Evolutionary conservation across 2,797 vertebrate genomes (phyloP).

Genomic region (Leptoclinus maculatus): DNA sequence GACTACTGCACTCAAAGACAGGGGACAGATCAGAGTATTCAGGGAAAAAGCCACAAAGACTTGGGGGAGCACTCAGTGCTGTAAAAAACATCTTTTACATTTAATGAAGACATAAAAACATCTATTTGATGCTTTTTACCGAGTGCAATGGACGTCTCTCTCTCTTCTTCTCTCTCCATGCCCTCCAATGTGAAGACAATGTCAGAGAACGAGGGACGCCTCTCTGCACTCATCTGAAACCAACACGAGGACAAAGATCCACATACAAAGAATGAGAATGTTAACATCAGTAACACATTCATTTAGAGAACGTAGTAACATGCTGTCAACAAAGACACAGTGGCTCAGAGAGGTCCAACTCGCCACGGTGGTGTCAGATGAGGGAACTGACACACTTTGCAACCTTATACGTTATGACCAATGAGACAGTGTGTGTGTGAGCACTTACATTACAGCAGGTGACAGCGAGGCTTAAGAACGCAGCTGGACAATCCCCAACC

Average conservation of each 20-base stretch:
- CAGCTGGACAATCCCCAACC: slow-evolving; percentile 88
- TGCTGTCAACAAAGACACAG: background rate
- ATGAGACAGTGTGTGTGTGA: background rate
- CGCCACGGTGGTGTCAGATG: background rate
- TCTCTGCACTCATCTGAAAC: slow-evolving; percentile 88
- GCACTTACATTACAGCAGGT: slow-evolving; percentile 92
- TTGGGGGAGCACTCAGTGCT: background rate
- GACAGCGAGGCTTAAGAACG: slow-evolving; percentile 91
- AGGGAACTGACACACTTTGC: background rate
- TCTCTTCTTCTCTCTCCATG: slow-evolving; percentile 50
- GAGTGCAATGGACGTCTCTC: slow-evolving; percentile 54
- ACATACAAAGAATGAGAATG: background rate
- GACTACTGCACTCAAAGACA: background rate
- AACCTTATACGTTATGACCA: background rate
- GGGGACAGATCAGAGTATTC: background rate
- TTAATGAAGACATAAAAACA: background rate
- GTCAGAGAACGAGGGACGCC: slow-evolving; percentile 89
- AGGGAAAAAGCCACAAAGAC: background rate
- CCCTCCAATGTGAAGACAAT: slow-evolving; percentile 88
- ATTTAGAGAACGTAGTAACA: background rate
- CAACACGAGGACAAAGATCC: background rate
- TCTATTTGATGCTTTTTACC: slow-evolving; percentile 52
- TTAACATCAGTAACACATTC: background rate
- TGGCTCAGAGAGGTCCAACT: background rate
- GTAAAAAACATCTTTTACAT: background rate